A percentile compares a stretch with the other conserved stretches of the same genome.
Evolutionary conservation across 1,140 invertebrate species (phyloP).

Genomic region (Drosophila tropicalis): DNA sequence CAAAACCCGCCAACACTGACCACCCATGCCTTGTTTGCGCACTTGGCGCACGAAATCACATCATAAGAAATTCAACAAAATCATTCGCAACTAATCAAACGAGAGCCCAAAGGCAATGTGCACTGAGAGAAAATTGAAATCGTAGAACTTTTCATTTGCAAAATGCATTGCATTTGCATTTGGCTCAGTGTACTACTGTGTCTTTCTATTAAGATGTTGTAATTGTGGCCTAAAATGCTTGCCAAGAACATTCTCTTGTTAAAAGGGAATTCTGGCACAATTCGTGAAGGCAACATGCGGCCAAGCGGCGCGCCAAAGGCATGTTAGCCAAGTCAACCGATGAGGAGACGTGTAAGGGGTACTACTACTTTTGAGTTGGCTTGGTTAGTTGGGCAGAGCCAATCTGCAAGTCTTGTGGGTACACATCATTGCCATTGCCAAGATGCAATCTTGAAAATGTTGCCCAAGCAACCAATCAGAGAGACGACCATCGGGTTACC

Average conservation of each 20-base stretch:
- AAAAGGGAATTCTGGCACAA: conserved; percentile 27
- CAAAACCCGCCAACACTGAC: not conserved
- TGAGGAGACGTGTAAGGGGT: conserved; percentile 7
- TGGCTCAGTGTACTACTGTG: not conserved
- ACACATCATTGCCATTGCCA: conserved; percentile 38
- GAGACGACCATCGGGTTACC: not conserved
- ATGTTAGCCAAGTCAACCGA: conserved; percentile 65
- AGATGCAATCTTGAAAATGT: conserved; percentile 35
- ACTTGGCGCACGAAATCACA: not conserved
- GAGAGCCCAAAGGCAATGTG: conserved; percentile 22
- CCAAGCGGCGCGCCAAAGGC: conserved; percentile 71
- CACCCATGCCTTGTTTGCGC: not conserved
- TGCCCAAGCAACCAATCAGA: not conserved
- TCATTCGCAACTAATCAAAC: conserved; percentile 72
- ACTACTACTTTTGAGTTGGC: not conserved
- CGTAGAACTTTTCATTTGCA: not conserved
- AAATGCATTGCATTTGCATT: no score
- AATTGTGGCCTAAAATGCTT: conserved; percentile 69
- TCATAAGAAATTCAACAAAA: conserved; percentile 32
- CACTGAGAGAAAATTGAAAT: conserved; percentile 23
- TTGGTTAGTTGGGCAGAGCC: conserved; percentile 31
- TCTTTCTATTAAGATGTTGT: conserved; percentile 66
- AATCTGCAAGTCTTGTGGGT: conserved; percentile 64
- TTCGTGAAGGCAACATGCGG: conserved; percentile 53
- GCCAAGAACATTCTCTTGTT: conserved; percentile 61